These are phyloP conservation scores for Clupea harengus DNA, from an alignment of 2,113 vertebrate genomes.

Conservation along the genomic window DNA sequence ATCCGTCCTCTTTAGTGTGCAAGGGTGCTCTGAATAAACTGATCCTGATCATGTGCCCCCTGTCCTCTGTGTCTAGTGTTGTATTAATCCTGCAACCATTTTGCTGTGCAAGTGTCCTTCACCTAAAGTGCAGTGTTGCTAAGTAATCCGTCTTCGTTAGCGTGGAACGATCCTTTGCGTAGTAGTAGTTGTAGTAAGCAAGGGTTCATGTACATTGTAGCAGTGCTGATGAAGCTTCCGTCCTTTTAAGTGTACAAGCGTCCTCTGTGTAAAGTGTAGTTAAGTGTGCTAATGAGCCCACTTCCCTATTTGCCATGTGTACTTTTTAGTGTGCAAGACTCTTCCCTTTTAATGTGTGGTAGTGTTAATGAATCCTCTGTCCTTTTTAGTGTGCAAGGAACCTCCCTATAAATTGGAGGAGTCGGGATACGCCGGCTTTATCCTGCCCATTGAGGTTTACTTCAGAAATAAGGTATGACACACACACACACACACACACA, in stretches of 20 bases:
- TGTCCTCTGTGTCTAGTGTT: background rate
- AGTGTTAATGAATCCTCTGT: slow-evolving; percentile 13
- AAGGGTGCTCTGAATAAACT: background rate
- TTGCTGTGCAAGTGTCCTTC: background rate
- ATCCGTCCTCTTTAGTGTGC: background rate
- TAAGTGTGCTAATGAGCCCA: background rate
- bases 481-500: no score
- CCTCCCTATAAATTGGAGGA: slow-evolving; percentile 91
- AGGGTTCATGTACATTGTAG: background rate
- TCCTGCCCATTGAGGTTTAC: slow-evolving; percentile 89
- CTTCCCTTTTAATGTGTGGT: background rate
- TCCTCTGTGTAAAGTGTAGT: background rate
- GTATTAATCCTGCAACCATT: background rate
- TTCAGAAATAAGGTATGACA: slow-evolving; percentile 86
- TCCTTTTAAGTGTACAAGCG: background rate
- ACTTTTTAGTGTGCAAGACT: background rate
- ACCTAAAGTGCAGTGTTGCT: background rate
- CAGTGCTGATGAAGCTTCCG: background rate
- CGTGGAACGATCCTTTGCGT: no score
- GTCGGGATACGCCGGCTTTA: slow-evolving; percentile 90
- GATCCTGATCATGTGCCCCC: no score
- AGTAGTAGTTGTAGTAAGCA: no score
- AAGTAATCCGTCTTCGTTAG: background rate
- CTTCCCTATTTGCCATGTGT: no score
- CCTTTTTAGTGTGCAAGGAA: slow-evolving; percentile 82